phyloP scores from a whole-genome alignment of 2,113 vertebrate genomes.

The Heterocephalus glaber region DNA sequence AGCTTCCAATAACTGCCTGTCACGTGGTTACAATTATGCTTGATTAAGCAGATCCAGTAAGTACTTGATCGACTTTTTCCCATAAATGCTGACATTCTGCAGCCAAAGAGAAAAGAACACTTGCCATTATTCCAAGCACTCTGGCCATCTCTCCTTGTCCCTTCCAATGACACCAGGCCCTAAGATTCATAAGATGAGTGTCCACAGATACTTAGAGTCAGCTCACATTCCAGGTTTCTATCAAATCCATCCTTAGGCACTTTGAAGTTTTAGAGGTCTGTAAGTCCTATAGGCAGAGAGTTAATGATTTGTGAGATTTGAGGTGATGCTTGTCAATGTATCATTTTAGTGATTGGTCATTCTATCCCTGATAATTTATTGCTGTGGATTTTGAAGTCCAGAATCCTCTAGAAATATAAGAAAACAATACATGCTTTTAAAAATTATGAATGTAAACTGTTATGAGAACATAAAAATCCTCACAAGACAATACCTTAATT shows the following conservation, averaged over 20 bases:
- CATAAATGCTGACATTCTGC: slow-evolving; percentile 87
- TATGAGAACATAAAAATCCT: background rate
- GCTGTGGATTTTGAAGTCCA: background rate
- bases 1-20: slow-evolving; percentile 81
- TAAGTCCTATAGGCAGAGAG: background rate
- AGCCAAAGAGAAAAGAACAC: slow-evolving; percentile 80
- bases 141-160: slow-evolving; percentile 64
- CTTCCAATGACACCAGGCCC: slow-evolving; percentile 22
- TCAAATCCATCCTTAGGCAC: background rate
- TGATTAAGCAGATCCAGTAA: slow-evolving; percentile 87
- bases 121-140: slow-evolving; percentile 77
- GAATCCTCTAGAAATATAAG: slow-evolving; percentile 8
- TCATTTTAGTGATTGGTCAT: background rate
- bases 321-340: background rate
- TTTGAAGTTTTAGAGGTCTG: slow-evolving; percentile 27
- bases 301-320: background rate
- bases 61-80: slow-evolving; percentile 86
- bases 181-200: slow-evolving; percentile 31
- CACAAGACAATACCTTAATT: background rate
- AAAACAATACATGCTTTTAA: background rate
- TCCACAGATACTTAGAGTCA: slow-evolving; percentile 11
- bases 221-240: background rate
- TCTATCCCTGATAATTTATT: slow-evolving; percentile 6
- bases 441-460: background rate
- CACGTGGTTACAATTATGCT: slow-evolving; percentile 82